Evolutionary conservation across 30 jellyfish, hydroid and myxozoan genomes (phyloP).

Genomic region (Aurelia aurita): DNA sequence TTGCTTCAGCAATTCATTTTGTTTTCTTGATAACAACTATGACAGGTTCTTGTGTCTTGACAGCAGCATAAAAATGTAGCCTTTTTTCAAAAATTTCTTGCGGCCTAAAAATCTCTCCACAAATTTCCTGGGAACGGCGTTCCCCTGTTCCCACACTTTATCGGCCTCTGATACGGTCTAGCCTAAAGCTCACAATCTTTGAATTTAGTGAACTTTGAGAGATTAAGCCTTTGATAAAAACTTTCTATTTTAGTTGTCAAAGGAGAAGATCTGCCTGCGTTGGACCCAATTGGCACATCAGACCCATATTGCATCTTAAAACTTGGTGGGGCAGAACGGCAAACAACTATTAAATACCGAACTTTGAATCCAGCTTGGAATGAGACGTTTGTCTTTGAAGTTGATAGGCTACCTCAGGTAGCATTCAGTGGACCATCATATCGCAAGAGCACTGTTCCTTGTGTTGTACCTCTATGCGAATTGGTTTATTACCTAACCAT

Average conservation of each 20-base stretch:
- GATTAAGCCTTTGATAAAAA: background rate
- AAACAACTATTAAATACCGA: slow-evolving; percentile 63
- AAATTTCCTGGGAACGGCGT: too few species aligned
- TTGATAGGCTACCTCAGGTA: slow-evolving; percentile 84
- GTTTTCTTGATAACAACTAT: too few species aligned
- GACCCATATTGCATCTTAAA: slow-evolving; percentile 94
- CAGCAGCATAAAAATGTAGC: too few species aligned
- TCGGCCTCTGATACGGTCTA: background rate
- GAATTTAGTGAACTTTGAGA: background rate
- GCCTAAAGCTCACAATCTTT: background rate
- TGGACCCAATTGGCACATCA: slow-evolving; percentile 87
- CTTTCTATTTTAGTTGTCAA: slow-evolving; percentile 67
- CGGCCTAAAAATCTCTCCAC: too few species aligned
- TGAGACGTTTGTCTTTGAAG: slow-evolving; percentile 84
- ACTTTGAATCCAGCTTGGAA: slow-evolving; percentile 88
- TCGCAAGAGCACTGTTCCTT: slow-evolving; percentile 42
- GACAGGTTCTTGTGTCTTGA: too few species aligned
- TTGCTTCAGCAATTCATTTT: too few species aligned
- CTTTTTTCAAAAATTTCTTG: too few species aligned
- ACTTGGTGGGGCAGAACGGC: slow-evolving; percentile 77
- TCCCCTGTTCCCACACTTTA: too few species aligned
- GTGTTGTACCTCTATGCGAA: slow-evolving; percentile 81
- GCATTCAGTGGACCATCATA: slow-evolving; percentile 74
- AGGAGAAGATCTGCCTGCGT: slow-evolving; percentile 87
- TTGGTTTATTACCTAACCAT: slow-evolving; percentile 72